Percentiles rank a stretch among this genome's conserved stretches.
These are phyloP conservation scores for Astyanax mexicanus DNA, from an alignment of 2,797 vertebrate genomes.

Conservation along the genomic window DNA sequence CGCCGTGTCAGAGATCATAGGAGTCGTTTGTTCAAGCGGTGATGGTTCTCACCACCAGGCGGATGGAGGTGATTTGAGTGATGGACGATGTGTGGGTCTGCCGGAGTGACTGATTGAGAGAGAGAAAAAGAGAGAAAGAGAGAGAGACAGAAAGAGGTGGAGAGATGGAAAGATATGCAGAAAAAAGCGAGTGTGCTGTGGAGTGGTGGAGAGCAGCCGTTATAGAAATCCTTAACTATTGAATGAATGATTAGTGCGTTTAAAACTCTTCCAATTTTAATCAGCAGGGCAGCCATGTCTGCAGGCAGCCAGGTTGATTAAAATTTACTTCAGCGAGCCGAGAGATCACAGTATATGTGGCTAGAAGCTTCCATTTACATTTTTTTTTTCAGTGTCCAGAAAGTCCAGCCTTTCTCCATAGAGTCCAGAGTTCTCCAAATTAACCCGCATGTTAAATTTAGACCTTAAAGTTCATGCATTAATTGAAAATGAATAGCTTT, in stretches of 20 bases:
- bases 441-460: slow-evolving; percentile 6
- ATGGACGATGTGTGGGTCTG: slow-evolving; percentile 9
- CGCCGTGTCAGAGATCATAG: slow-evolving; percentile 8
- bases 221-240: background rate
- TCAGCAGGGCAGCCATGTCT: slow-evolving; percentile 73
- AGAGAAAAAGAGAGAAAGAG: background rate
- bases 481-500: background rate
- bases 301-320: slow-evolving; percentile 29
- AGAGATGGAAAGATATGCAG: too few species aligned
- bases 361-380: slow-evolving; percentile 10
- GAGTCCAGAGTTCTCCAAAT: slow-evolving; percentile 35
- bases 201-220: background rate
- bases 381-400: slow-evolving; percentile 1
- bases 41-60: background rate
- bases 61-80: slow-evolving; percentile 11
- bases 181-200: too few species aligned
- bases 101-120: slow-evolving; percentile 8
- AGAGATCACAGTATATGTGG: slow-evolving; percentile 13
- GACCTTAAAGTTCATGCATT: background rate
- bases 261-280: slow-evolving; percentile 79
- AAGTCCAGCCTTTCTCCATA: slow-evolving; percentile 11
- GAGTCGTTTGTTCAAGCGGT: slow-evolving; percentile 24
- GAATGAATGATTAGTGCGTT: slow-evolving; percentile 72
- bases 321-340: slow-evolving; percentile 1
- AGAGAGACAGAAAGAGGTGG: background rate